These are phyloP conservation scores for Mesocricetus auratus DNA, from an alignment of 2,113 vertebrate genomes.

Conservation along the genomic window DNA sequence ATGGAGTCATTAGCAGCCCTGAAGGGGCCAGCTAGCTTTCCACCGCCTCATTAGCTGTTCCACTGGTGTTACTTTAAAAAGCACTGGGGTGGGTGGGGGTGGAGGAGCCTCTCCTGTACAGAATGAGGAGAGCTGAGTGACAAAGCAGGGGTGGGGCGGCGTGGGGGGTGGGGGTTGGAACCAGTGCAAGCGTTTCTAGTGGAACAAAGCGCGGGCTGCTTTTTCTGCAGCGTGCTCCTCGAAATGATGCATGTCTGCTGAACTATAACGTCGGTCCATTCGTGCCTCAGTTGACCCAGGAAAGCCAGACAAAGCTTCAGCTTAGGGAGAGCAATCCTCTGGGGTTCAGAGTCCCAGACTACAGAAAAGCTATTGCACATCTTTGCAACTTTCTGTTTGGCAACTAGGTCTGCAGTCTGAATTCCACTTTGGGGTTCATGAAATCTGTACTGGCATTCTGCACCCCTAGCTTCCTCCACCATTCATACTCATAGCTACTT, in stretches of 20 bases:
- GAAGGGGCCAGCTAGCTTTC: constrained; percentile 90
- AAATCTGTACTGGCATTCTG: not conserved
- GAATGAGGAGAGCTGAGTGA: constrained; percentile 81
- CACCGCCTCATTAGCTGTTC: constrained; percentile 89
- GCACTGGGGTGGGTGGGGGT: constrained; percentile 28
- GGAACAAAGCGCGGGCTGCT: constrained; percentile 79
- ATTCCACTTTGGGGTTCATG: not conserved
- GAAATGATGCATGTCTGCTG: constrained; percentile 73
- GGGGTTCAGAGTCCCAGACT: not conserved
- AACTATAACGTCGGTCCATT: constrained; percentile 51
- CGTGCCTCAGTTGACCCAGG: constrained; percentile 20
- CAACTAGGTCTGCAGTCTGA: not conserved
- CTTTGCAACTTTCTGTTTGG: not conserved
- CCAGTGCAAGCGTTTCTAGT: constrained; percentile 84
- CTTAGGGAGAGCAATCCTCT: not conserved
- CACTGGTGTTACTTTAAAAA: constrained; percentile 88
- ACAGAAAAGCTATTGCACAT: not conserved
- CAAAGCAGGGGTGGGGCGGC: not conserved
- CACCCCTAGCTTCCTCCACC: not conserved
- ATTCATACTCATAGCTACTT: not conserved
- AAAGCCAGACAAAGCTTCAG: not conserved
- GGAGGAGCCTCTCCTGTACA: constrained; percentile 70
- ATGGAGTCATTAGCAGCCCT: constrained; percentile 92
- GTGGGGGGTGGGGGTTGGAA: not conserved
- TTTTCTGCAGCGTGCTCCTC: constrained; percentile 64